Conservation (phyloP, 2,797 vertebrate genomes). For the Siniperca scherzeri region DNA sequence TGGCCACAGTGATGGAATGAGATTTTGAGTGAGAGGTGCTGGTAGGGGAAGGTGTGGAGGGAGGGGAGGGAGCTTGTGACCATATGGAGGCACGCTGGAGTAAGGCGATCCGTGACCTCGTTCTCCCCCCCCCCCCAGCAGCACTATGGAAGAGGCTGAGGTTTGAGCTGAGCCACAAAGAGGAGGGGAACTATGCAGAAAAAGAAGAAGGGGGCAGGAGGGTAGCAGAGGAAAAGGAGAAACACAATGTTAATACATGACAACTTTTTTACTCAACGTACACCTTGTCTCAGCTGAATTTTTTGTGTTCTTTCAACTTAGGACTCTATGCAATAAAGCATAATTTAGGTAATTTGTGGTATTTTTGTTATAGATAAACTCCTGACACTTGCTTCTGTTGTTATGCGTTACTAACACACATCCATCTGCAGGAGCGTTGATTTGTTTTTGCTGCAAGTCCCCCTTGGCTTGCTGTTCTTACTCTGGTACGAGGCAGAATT, state of each 20-base stretch:
- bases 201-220: slow-evolving; percentile 13
- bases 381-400: slow-evolving; percentile 26
- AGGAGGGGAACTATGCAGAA: slow-evolving; percentile 55
- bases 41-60: slow-evolving; percentile 47
- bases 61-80: slow-evolving; percentile 13
- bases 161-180: slow-evolving; percentile 62
- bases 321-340: background rate
- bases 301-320: background rate
- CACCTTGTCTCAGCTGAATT: background rate
- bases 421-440: slow-evolving; percentile 37
- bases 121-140: slow-evolving; percentile 33
- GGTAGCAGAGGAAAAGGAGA: slow-evolving; percentile 6
- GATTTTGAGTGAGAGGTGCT: slow-evolving; percentile 68
- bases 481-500: slow-evolving; percentile 57
- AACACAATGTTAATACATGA: slow-evolving; percentile 1
- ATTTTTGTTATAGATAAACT: slow-evolving; percentile 17
- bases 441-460: slow-evolving; percentile 59
- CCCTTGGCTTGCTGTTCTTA: slow-evolving; percentile 42
- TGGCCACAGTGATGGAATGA: slow-evolving; percentile 80
- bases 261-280: background rate
- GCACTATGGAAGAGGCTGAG: slow-evolving; percentile 54
- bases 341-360: background rate
- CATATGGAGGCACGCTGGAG: slow-evolving; percentile 63
- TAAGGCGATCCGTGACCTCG: slow-evolving; percentile 73
- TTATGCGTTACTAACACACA: slow-evolving; percentile 35